Base-by-base conservation (phyloP, 2,888 invertebrate genomes). In the Archaeoteleia sp. region DNA sequence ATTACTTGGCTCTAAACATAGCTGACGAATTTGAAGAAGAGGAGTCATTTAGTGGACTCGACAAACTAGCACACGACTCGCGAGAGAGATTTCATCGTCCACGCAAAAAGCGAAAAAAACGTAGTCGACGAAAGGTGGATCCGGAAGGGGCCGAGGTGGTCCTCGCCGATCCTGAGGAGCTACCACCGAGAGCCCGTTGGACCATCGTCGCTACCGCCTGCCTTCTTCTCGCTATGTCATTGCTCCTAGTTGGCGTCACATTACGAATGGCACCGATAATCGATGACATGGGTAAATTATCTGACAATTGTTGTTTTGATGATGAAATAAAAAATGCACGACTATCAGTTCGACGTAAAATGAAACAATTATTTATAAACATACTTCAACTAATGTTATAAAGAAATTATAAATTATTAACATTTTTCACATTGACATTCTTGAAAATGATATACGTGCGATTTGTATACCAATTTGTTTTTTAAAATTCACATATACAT, bases 181-280 rank as follows among this genome's bases (percentile, higher is more conserved):
- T 95, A 74, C 93, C 95, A 0, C 91, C 93, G 54, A 89, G 94
- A 53, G 95, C 95, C 25, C 90, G 95, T 72, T 95, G 95, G 91
- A 95, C 95, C 46, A 95, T 96, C 84, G 94, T 95, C 85, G 93
- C 94, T 78, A 95, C 96, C 34, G 96, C 96, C 67, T 94, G 94
- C 81, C 88, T 96, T 69, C 88, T 96, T 72, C 90, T 96, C 62
- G 91, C 95, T 81, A 93, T 96, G 88, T 95, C 96, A 86, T 90
- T 97, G 77, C 88, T 96, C 72, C 88, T 97, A 63, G 96, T 97
- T 20, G 96, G 96, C 9, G 93, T 96, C 55, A 96, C 96, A 2
- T 88, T 97, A 20, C 89, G 96, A 70, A 95, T 97, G 95, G 96
- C 96, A 8, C 96, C 96, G 7, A 92, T 96, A 74, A 97, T 97